A percentile compares a stretch with the other conserved stretches of the same genome.
Evolutionary conservation across 2,888 invertebrate genomes (phyloP).

Genomic region (Lucinisca nassula): DNA sequence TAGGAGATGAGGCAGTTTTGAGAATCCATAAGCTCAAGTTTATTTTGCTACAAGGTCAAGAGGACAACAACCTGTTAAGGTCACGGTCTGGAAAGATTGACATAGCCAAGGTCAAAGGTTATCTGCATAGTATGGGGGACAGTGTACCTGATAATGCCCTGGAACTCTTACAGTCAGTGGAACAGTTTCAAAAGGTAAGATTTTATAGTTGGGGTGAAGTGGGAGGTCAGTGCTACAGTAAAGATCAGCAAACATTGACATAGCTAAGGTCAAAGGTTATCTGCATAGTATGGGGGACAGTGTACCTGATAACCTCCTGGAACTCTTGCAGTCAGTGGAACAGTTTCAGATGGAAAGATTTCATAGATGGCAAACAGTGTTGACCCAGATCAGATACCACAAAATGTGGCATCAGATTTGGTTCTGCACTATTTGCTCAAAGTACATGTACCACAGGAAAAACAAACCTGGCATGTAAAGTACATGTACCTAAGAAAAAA

Average conservation of each 20-base stretch:
- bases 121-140: slow-evolving; percentile 65
- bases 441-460: too few species aligned
- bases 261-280: slow-evolving; percentile 62
- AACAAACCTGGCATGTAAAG: too few species aligned
- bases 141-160: slow-evolving; percentile 57
- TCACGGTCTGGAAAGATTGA: slow-evolving; percentile 38
- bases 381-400: too few species aligned
- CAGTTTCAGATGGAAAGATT: slow-evolving; percentile 66
- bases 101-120: slow-evolving; percentile 61
- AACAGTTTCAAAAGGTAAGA: slow-evolving; percentile 70
- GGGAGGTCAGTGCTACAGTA: neutral
- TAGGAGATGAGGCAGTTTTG: slow-evolving; percentile 34
- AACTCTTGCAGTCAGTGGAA: slow-evolving; percentile 66
- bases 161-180: slow-evolving; percentile 64
- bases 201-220: neutral
- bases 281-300: slow-evolving; percentile 64
- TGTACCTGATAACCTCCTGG: slow-evolving; percentile 57
- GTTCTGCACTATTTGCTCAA: too few species aligned
- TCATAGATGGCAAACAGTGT: too few species aligned
- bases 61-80: neutral
- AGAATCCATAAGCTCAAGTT: slow-evolving; percentile 51
- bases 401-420: too few species aligned
- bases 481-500: too few species aligned
- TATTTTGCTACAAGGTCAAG: slow-evolving; percentile 22
- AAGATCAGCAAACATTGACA: slow-evolving; percentile 39